phyloP scores from a whole-genome alignment of 1,140 invertebrate genomes.

The Odontomachus brunneus region DNA sequence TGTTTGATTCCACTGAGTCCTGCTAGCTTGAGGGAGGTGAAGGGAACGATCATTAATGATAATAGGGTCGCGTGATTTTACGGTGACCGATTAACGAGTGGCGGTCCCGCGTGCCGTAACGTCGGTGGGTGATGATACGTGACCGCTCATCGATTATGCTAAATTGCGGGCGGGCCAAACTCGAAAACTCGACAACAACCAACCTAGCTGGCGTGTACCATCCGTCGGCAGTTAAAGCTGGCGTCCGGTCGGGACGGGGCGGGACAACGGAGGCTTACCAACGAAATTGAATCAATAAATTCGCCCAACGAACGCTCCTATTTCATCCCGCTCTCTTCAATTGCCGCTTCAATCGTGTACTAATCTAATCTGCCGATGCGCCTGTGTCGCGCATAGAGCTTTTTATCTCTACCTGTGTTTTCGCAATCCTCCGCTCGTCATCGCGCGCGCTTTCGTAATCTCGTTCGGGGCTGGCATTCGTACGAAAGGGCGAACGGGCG shows the following conservation, averaged over 20 bases:
- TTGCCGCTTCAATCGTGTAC: conserved; percentile 60
- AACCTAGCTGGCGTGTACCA: conserved; percentile 45
- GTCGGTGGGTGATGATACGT: conserved; percentile 10
- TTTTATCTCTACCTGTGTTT: conserved; percentile 42
- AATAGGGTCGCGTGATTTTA: conserved; percentile 17
- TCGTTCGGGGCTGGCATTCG: neutral
- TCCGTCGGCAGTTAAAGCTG: conserved; percentile 69
- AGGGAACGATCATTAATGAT: neutral
- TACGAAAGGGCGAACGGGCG: neutral
- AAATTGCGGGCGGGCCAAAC: conserved; percentile 56
- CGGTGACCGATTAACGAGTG: conserved; percentile 12
- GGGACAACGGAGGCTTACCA: conserved; percentile 41
- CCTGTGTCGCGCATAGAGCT: conserved; percentile 35
- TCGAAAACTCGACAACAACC: conserved; percentile 65
- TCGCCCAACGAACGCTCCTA: conserved; percentile 58
- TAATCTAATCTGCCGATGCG: conserved; percentile 67
- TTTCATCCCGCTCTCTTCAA: conserved; percentile 67
- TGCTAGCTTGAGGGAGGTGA: neutral
- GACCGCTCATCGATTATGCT: conserved; percentile 63
- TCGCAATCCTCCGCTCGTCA: neutral
- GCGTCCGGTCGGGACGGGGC: conserved; percentile 1
- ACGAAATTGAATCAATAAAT: conserved; percentile 74
- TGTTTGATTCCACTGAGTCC: no score
- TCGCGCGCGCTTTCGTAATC: neutral
- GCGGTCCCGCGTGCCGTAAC: neutral